phyloP scores from a whole-genome alignment of 2,888 invertebrate species.

The Idaea aversata region DNA sequence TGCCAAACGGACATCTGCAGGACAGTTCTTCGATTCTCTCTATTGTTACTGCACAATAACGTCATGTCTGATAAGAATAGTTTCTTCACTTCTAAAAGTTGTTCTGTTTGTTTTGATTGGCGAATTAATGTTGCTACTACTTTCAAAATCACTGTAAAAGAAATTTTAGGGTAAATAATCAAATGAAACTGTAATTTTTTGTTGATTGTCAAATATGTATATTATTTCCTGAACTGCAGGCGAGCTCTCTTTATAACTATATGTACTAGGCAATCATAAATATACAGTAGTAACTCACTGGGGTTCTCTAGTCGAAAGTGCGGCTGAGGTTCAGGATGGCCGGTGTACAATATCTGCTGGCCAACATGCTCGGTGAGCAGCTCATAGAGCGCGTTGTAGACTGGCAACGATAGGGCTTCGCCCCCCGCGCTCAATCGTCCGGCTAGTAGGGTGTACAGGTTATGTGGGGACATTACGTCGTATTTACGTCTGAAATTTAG shows the following conservation, averaged over 20 bases:
- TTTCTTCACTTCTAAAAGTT: constrained; percentile 95
- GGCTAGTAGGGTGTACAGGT: constrained; percentile 97
- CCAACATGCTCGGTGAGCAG: constrained; percentile 98
- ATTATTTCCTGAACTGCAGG: no score
- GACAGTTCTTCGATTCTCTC: constrained; percentile 98
- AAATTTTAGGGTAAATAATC: background rate
- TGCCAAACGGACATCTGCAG: constrained; percentile 99
- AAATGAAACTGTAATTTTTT: no score
- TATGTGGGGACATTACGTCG: constrained; percentile 99
- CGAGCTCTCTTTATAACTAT: background rate
- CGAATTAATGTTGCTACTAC: constrained; percentile 98
- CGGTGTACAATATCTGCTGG: constrained; percentile 95
- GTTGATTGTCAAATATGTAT: no score
- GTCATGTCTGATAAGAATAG: constrained; percentile 99
- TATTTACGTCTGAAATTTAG: constrained; percentile 90
- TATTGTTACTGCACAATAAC: constrained; percentile 96
- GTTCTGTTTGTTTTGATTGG: constrained; percentile 97
- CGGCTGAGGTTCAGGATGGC: constrained; percentile 97
- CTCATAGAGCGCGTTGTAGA: constrained; percentile 99
- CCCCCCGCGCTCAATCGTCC: constrained; percentile 88
- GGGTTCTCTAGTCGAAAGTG: constrained; percentile 98
- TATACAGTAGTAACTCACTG: constrained; percentile 81
- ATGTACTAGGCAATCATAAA: background rate
- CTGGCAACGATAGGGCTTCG: constrained; percentile 94
- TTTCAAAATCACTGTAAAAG: constrained; percentile 93